Base-by-base conservation (phyloP, 2,888 invertebrate genomes). In the Orchesellides sinensis region DNA sequence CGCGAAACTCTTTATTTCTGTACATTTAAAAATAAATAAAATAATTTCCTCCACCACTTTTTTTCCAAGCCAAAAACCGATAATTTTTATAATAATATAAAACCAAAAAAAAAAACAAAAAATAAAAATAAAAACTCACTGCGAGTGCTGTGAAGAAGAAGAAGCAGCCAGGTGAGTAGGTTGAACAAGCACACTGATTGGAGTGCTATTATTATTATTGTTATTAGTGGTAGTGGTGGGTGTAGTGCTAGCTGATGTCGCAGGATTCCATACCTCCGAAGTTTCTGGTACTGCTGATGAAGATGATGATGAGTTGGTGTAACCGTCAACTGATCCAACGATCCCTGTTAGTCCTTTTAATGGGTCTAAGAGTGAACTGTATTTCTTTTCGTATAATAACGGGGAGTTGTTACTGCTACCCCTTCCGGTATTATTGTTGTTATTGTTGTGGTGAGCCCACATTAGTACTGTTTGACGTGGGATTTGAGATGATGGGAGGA, bases 391-490 rank as follows among this genome's bases (percentile, higher is more conserved):
- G 19, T n/a, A n/a, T n/a, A n/a, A n/a, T n/a, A n/a, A n/a, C n/a
- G n/a, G n/a, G n/a, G 70, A 77, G 47, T 74, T 82, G 27, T 77
- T 69, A 47, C 63, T 77, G 32, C 72, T 66, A 35, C 79, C 54
- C 49, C 74, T n/a, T n/a, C n/a, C n/a, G n/a, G n/a, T n/a, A n/a
- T n/a, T 73, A 61, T 85, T 84, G 65, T 87, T 63, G 72, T 85
- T 84, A 29, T 87, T 70, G 85, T 69, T 49, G 29, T 75, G 49
- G 83, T 89, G 89, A 8, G 96, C 97, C 97, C 97, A 97, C 97
- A 97, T 97, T 54, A 97, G 92, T 72, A 97, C 97, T 12, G 97
- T 97, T 90, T 97, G 97, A 56, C 97, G 92, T 0, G 95, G 94
- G 19, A 72, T 19, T 32, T 77, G 83, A 19, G 77, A 75, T 29